Base-by-base conservation (phyloP, 64 coral and sea anemone genomes). In the Pachyseris speciosa region DNA sequence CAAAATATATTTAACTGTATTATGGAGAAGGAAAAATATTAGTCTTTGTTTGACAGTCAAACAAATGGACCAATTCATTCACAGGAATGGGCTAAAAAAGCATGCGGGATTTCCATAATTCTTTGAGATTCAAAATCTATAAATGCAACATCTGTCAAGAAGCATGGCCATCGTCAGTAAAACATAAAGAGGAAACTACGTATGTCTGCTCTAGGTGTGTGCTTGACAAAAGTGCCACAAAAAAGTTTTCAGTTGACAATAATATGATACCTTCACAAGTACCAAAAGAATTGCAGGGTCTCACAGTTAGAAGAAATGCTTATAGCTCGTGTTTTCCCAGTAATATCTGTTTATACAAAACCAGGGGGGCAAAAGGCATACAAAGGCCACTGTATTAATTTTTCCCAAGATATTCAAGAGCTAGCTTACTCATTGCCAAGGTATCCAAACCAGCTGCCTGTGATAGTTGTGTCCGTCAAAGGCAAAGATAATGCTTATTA, bases 241-340 rank as follows among this genome's bases (percentile, higher is more conserved):
- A 84, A 73, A 92, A 84, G 7, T 84, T 84, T 92, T 92, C 89
- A 71, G 19, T 25, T 77, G 55, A 92, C n/a, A 92, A 92, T 84
- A 73, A 61, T n/a, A 84, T 92, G 89, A 84, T 74, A 30, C 89
- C 89, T 45, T 92, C 89, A 41, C 20, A 40, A 41, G 89, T 84
- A 9, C 89, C 89, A 47, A 84, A 40, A 24, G 78, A 84, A 84
- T 74, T 92, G 11, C 78, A 92, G 57, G 69, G 37, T 36, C 26
- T 92, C 0, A 92, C 79, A 92, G 75, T 51, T 74, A 84, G 89
- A 84, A 22, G 80, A 92, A 84, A 92, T 92, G 78, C 12, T 84
- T 0, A 92, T 92, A 74, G 89, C 89, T 22, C 78, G 89, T 45
- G 89, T 66, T 84, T 84, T 92, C 0, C 89, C 89, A 47, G 64